Conservation (phyloP, 2,113 vertebrate species). For the Trinectes maculatus region DNA sequence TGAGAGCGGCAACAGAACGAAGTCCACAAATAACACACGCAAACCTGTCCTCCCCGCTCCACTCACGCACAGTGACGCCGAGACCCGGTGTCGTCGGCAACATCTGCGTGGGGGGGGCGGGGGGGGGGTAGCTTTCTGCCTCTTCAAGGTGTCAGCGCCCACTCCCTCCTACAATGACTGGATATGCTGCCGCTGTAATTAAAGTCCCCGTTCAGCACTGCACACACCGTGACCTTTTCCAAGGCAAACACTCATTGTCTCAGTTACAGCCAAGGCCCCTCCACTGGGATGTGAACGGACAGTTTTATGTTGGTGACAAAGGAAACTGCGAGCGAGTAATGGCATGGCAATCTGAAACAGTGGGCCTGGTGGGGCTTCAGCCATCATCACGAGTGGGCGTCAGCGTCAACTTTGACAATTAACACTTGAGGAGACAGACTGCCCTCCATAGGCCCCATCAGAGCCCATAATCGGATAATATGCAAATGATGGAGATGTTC, state of each 20-base stretch:
- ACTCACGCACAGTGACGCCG: background rate
- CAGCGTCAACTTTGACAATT: slow-evolving; percentile 44
- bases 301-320: slow-evolving; percentile 35
- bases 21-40: slow-evolving; percentile 32
- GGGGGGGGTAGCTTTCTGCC: slow-evolving; percentile 29
- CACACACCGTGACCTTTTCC: slow-evolving; percentile 70
- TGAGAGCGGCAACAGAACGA: slow-evolving; percentile 41
- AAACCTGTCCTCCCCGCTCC: slow-evolving; percentile 25
- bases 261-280: slow-evolving; percentile 40
- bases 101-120: background rate
- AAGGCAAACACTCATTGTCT: slow-evolving; percentile 69
- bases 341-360: slow-evolving; percentile 8
- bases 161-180: slow-evolving; percentile 56
- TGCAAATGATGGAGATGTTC: slow-evolving; percentile 61
- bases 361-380: slow-evolving; percentile 19
- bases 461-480: slow-evolving; percentile 68
- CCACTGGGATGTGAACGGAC: slow-evolving; percentile 41
- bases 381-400: slow-evolving; percentile 26
- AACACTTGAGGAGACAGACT: slow-evolving; percentile 53
- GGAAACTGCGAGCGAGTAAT: slow-evolving; percentile 28
- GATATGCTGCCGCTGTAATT: slow-evolving; percentile 67
- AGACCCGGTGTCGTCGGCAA: slow-evolving; percentile 33
- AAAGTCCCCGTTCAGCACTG: slow-evolving; percentile 57
- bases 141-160: slow-evolving; percentile 53
- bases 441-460: slow-evolving; percentile 65